phyloP scores from a whole-genome alignment of 2,797 vertebrate genomes.

The Pempheris klunzingeri region DNA sequence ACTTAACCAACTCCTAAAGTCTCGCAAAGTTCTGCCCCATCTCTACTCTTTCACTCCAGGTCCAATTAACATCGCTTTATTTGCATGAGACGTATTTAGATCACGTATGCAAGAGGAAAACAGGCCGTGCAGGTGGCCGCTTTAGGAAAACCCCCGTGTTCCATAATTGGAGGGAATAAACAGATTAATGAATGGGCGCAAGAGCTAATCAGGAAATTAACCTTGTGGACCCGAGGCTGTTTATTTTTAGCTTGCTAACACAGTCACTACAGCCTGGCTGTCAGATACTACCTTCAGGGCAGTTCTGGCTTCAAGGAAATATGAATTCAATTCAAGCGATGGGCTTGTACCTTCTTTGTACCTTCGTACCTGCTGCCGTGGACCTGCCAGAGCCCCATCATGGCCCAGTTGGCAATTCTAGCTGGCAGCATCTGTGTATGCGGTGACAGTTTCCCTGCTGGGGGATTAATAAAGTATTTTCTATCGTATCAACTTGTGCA shows the following conservation, averaged over 20 bases:
- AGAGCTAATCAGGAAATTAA: slow-evolving; percentile 38
- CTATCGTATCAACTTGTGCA: too few species aligned
- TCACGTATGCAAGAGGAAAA: background rate
- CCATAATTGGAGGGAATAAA: slow-evolving; percentile 30
- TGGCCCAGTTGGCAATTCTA: too few species aligned
- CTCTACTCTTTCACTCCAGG: slow-evolving; percentile 14
- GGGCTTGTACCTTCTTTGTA: too few species aligned
- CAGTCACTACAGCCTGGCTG: background rate
- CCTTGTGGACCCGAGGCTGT: slow-evolving; percentile 5
- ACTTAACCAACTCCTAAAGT: slow-evolving; percentile 45
- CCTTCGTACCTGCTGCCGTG: too few species aligned
- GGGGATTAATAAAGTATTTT: too few species aligned
- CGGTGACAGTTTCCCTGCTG: too few species aligned
- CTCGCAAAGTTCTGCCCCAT: slow-evolving; percentile 7
- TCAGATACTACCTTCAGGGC: background rate
- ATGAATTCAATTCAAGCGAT: too few species aligned
- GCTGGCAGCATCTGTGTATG: too few species aligned
- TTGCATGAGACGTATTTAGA: slow-evolving; percentile 18
- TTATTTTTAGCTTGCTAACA: too few species aligned
- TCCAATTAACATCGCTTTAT: slow-evolving; percentile 45
- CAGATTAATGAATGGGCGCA: slow-evolving; percentile 49
- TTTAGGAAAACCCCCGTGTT: background rate
- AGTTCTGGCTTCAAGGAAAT: slow-evolving; percentile 1
- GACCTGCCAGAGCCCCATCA: too few species aligned
- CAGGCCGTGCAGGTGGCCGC: slow-evolving; percentile 7